Evolutionary conservation across 2,113 vertebrate species (phyloP).

Genomic region (Gila orcuttii): DNA sequence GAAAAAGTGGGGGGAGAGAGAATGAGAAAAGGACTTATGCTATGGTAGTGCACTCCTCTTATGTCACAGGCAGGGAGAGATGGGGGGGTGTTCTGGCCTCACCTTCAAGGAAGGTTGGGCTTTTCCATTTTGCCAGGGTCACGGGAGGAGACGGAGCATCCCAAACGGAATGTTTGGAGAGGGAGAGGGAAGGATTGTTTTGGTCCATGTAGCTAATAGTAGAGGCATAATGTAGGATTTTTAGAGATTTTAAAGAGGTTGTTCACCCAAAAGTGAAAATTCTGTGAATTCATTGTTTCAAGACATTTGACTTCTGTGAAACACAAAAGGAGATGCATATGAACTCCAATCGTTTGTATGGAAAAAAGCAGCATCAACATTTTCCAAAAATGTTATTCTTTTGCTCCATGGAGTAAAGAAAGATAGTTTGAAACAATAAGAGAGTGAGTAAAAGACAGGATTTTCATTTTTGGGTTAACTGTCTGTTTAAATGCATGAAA

Average conservation of each 20-base stretch:
- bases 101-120: constrained; percentile 35
- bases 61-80: constrained; percentile 16
- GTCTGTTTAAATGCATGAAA: neutral
- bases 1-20: constrained; percentile 18
- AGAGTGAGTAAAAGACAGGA: neutral
- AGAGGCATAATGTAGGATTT: neutral
- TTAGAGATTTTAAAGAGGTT: neutral
- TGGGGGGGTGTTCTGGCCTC: neutral
- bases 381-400: neutral
- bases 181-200: neutral
- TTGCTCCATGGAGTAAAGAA: neutral
- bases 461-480: neutral
- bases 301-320: neutral
- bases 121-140: constrained; percentile 37
- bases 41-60: constrained; percentile 11
- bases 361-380: neutral
- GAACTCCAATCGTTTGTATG: neutral
- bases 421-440: neutral
- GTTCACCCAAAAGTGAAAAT: neutral
- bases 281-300: neutral
- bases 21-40: neutral
- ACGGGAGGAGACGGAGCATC: neutral
- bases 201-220: neutral
- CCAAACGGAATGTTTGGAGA: neutral
- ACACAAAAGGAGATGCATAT: neutral